These are phyloP conservation scores for Himalopsyche kuldschensis DNA, from an alignment of 2,888 invertebrate genomes.

Conservation along the genomic window DNA sequence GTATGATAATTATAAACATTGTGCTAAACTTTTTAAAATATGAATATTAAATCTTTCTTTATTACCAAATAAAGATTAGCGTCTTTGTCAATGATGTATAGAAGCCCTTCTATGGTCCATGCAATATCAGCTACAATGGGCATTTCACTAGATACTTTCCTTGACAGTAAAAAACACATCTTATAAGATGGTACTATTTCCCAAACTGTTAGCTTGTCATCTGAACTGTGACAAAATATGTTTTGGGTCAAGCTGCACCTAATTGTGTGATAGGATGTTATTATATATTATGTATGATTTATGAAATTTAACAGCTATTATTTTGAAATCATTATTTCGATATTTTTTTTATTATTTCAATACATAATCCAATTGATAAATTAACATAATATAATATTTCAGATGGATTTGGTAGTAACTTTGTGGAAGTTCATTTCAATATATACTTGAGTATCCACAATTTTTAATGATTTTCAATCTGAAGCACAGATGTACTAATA, in stretches of 20 bases:
- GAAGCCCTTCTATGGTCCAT: slow-evolving; percentile 52
- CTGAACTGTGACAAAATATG: slow-evolving; percentile 53
- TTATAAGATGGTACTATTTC: slow-evolving; percentile 55
- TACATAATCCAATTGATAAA: no score
- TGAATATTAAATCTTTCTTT: background rate
- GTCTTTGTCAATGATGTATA: slow-evolving; percentile 50
- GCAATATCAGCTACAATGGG: slow-evolving; percentile 47
- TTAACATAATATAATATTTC: no score
- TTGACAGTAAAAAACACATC: slow-evolving; percentile 48
- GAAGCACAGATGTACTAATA: no score
- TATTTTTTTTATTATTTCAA: no score
- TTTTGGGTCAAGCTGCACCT: slow-evolving; percentile 53
- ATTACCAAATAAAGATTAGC: slow-evolving; percentile 50
- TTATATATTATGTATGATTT: no score
- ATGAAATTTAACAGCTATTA: no score
- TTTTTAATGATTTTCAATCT: no score
- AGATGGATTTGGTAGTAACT: no score
- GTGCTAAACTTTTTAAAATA: background rate
- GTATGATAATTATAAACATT: background rate
- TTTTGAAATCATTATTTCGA: no score
- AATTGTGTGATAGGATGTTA: background rate
- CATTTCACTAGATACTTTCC: slow-evolving; percentile 45
- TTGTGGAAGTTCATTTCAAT: no score
- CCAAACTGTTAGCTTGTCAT: slow-evolving; percentile 53
- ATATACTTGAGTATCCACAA: no score